These are phyloP conservation scores for Galleria mellonella DNA, from an alignment of 1,140 invertebrate genomes.

Conservation along the genomic window DNA sequence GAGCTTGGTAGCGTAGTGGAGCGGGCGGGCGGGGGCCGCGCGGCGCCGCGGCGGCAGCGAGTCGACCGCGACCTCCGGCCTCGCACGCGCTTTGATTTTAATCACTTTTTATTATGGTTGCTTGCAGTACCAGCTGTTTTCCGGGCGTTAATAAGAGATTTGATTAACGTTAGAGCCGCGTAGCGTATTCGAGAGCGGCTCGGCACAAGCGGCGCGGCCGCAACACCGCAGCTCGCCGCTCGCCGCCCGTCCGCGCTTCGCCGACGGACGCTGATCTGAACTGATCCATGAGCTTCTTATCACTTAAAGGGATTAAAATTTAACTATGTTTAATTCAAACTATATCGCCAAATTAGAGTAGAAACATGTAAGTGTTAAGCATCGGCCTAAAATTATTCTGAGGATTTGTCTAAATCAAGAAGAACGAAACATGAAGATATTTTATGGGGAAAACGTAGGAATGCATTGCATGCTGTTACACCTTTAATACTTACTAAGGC, in stretches of 20 bases:
- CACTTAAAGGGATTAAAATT: not conserved
- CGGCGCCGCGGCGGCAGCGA: conserved; percentile 9
- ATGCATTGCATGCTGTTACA: conserved; percentile 7
- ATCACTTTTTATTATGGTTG: conserved; percentile 63
- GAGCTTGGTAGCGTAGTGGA: conserved; percentile 18
- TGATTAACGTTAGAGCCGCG: conserved; percentile 46
- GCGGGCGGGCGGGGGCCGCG: conserved; percentile 33
- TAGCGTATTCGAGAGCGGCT: conserved; percentile 28
- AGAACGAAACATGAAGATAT: conserved; percentile 3
- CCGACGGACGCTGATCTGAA: conserved; percentile 4
- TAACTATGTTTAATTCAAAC: not conserved
- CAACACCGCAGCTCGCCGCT: conserved; percentile 3
- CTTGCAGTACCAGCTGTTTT: conserved; percentile 86
- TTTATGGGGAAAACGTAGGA: not conserved
- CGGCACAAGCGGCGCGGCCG: conserved; percentile 11
- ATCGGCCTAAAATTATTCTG: conserved; percentile 15
- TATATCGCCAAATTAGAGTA: not conserved
- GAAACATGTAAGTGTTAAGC: conserved; percentile 13
- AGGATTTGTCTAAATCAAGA: not conserved
- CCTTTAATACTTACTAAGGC: not conserved
- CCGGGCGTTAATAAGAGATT: conserved; percentile 77
- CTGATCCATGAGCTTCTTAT: conserved; percentile 19
- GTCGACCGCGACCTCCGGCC: conserved; percentile 16
- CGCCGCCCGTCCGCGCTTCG: conserved; percentile 6
- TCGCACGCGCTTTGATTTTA: conserved; percentile 35